Evolutionary conservation across 2,797 vertebrate species (phyloP).

Genomic region (Telmatherina bonti): DNA sequence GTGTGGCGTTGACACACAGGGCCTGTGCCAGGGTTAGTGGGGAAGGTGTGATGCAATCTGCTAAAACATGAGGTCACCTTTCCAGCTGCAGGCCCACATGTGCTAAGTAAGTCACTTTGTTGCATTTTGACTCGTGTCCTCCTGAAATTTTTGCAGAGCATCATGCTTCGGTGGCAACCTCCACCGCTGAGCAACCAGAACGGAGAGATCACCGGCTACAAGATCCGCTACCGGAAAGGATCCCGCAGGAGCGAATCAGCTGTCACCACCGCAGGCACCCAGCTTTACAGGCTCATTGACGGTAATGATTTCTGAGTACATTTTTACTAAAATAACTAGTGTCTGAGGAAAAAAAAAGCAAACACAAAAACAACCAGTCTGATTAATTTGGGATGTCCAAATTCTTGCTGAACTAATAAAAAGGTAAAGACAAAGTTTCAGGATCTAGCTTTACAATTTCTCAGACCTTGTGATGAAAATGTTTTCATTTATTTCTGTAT

Average conservation of each 20-base stretch:
- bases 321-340: too few relatives aligned
- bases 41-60: conserved; percentile 29
- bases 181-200: conserved; percentile 90
- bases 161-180: conserved; percentile 95
- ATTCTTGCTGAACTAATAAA: background rate
- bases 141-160: conserved; percentile 81
- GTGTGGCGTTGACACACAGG: conserved; percentile 7
- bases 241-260: conserved; percentile 92
- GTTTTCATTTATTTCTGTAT: background rate
- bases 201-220: conserved; percentile 93
- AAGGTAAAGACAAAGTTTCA: background rate
- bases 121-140: background rate
- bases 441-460: background rate
- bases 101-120: conserved; percentile 20
- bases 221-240: conserved; percentile 94
- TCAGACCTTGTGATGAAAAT: background rate
- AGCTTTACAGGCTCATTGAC: conserved; percentile 91
- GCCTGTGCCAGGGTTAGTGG: background rate
- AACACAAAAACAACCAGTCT: too few relatives aligned
- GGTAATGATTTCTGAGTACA: conserved; percentile 77
- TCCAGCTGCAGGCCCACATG: conserved; percentile 20
- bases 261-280: conserved; percentile 88
- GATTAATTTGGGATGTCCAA: background rate
- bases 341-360: background rate
- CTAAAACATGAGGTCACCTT: conserved; percentile 41